Evolutionary conservation across 2,888 invertebrate species (phyloP), one percentile per base, ranked within the genome.

Genomic region (Lysandra coridon): DNA sequence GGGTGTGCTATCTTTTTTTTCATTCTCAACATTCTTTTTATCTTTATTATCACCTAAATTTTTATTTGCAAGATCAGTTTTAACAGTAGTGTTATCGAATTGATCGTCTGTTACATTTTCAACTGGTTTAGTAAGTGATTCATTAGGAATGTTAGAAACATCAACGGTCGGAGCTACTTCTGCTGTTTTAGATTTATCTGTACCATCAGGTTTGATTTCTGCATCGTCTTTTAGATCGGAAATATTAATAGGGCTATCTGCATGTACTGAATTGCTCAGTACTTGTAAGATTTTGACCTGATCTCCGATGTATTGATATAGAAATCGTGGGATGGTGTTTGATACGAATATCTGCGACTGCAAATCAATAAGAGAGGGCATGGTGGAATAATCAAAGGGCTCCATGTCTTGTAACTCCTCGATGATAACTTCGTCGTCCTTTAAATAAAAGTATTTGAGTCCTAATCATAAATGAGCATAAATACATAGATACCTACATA

Each of bases 401-500:
- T 94, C 92, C 89, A 92, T 91, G 88, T 93, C 94, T 83, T 88
- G 91, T 84, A 92, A 88, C 89, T 95, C 95, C 89, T 94, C 95
- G 92, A 92, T 92, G 92, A 92, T 91, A 83, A 94, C 92, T 91
- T 93, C 92, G 87, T 88, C 90, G 86, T 89, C 95, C 95, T 95
- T 95, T 91, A 95, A 95, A 93, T 93, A 93, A 91, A 93, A 91
- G 88, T 86, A 85, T 87, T 89, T 91, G 89, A 89, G 91, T 93
- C 90, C 92, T 91, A 84, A 91, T 91, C 89, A 89, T 88, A 88
- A 84, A 84, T 85, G 2, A 53, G 17, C 30, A 57, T 40, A 86
- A 83, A 81, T 80, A 83, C 81, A 86, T 84, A 84, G 80, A 84
- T 81, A 84, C 81, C 83, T 84, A 84, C 83, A 81, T 81, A 86